Evolutionary conservation across 2,888 invertebrate species (phyloP).

Genomic region (Adelognathus sp.): DNA sequence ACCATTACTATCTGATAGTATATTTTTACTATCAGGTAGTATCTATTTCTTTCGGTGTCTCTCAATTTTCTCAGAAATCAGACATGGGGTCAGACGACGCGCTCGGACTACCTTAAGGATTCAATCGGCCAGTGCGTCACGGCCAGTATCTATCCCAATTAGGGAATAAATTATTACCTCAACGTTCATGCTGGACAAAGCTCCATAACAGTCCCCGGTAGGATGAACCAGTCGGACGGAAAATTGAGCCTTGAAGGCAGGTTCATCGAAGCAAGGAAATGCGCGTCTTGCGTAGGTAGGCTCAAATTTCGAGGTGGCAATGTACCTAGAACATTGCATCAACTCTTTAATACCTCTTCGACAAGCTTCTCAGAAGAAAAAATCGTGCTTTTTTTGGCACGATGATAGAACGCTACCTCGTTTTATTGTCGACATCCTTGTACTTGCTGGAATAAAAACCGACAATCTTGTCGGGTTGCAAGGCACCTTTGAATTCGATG

Average conservation of each 20-base stretch:
- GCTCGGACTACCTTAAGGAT: no score
- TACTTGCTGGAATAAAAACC: constrained; percentile 86
- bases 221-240: constrained; percentile 90
- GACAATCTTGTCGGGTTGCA: constrained; percentile 82
- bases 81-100: no score
- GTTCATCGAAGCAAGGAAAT: constrained; percentile 98
- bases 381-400: no score
- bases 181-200: constrained; percentile 94
- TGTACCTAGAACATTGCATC: constrained; percentile 83
- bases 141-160: no score
- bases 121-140: no score
- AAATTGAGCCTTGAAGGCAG: constrained; percentile 93
- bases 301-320: constrained; percentile 96
- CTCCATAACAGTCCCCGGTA: constrained; percentile 85
- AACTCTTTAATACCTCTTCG: constrained; percentile 50
- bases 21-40: no score
- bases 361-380: neutral
- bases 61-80: no score
- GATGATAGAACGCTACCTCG: constrained; percentile 67
- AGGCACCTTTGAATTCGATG: constrained; percentile 83
- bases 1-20: no score
- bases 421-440: constrained; percentile 73
- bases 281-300: constrained; percentile 96
- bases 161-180: constrained; percentile 82
- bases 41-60: no score